A percentile compares a stretch with the other conserved stretches of the same genome.
These are phyloP conservation scores for Porites cylindrica DNA, from an alignment of 92 coral and sea anemone species.

Conservation along the genomic window DNA sequence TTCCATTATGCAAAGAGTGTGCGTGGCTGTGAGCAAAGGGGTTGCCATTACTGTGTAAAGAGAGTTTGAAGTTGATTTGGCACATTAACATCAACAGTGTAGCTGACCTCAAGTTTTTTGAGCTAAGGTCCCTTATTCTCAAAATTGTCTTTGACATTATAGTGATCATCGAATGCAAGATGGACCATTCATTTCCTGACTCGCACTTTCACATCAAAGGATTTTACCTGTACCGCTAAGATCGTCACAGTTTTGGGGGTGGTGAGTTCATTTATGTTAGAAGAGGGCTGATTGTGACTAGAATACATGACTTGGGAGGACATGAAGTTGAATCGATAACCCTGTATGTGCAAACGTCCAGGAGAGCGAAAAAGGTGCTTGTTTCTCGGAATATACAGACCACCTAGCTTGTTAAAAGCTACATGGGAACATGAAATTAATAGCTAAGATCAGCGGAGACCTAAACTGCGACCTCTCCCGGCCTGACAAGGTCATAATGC, in stretches of 20 bases:
- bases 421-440: too few relatives aligned
- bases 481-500: too few relatives aligned
- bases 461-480: too few relatives aligned
- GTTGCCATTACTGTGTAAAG: too few relatives aligned
- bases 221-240: slow-evolving; percentile 13
- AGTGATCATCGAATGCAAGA: neutral
- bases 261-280: neutral
- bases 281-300: too few relatives aligned
- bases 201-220: slow-evolving; percentile 30
- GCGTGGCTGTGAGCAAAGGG: too few relatives aligned
- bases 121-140: slow-evolving; percentile 13
- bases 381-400: too few relatives aligned
- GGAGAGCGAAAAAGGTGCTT: neutral
- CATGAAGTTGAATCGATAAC: neutral
- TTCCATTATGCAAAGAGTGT: too few relatives aligned
- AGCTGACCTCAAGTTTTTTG: slow-evolving; percentile 1
- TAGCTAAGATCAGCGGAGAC: too few relatives aligned
- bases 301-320: too few relatives aligned
- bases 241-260: slow-evolving; percentile 4
- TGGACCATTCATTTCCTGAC: slow-evolving; percentile 32
- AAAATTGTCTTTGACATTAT: neutral
- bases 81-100: slow-evolving; percentile 5
- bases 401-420: too few relatives aligned
- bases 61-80: too few relatives aligned
- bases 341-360: neutral